Base-by-base conservation (phyloP, 2,113 vertebrate genomes). In the Chionodraco myersi region DNA sequence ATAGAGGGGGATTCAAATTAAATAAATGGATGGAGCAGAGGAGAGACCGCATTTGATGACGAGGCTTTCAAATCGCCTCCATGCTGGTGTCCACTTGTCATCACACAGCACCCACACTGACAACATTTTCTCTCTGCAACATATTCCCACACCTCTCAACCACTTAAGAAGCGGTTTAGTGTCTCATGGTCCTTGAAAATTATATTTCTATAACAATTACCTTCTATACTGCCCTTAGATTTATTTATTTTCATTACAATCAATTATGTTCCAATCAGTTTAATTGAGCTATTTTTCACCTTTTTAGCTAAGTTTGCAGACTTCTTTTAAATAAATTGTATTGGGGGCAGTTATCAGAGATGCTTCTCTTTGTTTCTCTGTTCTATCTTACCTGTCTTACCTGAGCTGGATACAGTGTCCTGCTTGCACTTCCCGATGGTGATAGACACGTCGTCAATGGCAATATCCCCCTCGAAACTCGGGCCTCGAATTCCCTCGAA, bases 371-470 rank as follows among this genome's bases (percentile, higher is more conserved):
- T 66, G 34, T 51, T 56, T 58, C 21, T 76, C 21, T 44, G 18
- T 15, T 74, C 83, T 88, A 83, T 77, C 91, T 93, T 92, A 92
- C 91, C 91, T 90, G 87, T 91, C 93, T 88, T 91, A 96, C 95
- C 94, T 95, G 93, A 92, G 86, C 90, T 95, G 82, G 93, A 91
- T 72, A 93, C 90, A 61, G 91, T 89, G 79, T 90, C 92, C 83
- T 93, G 94, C 76, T 94, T 95, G 92, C 98, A 99, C 59, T 97
- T 97, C 44, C 98, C 97, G 41, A 96, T 95, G 86, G 96, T 98
- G 92, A 99, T 95, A 56, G 96, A 98, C 87, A 99, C 96, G 0
- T 99, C 98, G 1, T 99, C 98, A 0, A 99, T 97, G 86, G 97
- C 98, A 51, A 99, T 99, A 87, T 99, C 97, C 12, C 98, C 98